Percentiles rank a stretch among this genome's conserved stretches.
Evolutionary conservation across 2,113 vertebrate genomes (phyloP).

Genomic region (Arothron firmamentum): DNA sequence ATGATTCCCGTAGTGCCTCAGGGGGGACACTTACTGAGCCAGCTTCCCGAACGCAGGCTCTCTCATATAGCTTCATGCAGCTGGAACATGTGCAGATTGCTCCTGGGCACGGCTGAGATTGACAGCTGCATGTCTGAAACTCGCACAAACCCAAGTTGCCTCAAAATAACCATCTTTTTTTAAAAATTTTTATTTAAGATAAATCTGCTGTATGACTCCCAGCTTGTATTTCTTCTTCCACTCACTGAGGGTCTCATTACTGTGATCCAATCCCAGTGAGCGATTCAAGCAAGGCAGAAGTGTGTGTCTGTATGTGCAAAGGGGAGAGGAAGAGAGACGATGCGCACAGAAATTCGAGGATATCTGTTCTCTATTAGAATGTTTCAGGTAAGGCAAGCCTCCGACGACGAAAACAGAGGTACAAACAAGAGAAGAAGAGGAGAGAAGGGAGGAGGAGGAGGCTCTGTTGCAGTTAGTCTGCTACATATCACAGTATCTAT

Average conservation of each 20-base stretch:
- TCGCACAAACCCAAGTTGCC: slow-evolving; percentile 65
- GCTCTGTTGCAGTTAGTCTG: slow-evolving; percentile 80
- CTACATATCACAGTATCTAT: slow-evolving; percentile 83
- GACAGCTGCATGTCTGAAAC: slow-evolving; percentile 40
- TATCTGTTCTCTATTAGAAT: slow-evolving; percentile 99
- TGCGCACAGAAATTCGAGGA: slow-evolving; percentile 92
- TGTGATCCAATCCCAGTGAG: slow-evolving; percentile 63
- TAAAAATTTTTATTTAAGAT: slow-evolving; percentile 30
- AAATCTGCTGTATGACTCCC: slow-evolving; percentile 28
- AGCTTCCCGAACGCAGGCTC: slow-evolving; percentile 18
- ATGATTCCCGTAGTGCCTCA: slow-evolving; percentile 45
- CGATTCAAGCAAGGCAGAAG: slow-evolving; percentile 26
- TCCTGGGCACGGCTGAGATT: slow-evolving; percentile 31
- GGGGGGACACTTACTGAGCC: slow-evolving; percentile 37
- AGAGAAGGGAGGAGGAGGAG: slow-evolving; percentile 51
- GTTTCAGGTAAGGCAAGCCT: slow-evolving; percentile 90
- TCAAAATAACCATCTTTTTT: slow-evolving; percentile 54
- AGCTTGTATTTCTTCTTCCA: slow-evolving; percentile 38
- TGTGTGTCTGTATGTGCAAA: slow-evolving; percentile 40
- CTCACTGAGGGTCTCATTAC: slow-evolving; percentile 50
- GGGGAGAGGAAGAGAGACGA: slow-evolving; percentile 60
- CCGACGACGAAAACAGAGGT: slow-evolving; percentile 71
- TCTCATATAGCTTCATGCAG: slow-evolving; percentile 7
- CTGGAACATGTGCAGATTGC: slow-evolving; percentile 19
- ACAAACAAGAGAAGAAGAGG: slow-evolving; percentile 72